phyloP scores from a whole-genome alignment of 2,113 vertebrate genomes.

The rabbit (Oryctolagus cuniculus) region mOryCun1.1 NC_091441.1:74717501-74718000 shows the following conservation, averaged over 20 bases:
- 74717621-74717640: slow-evolving; percentile 44
- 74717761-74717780: neutral
- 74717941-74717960: neutral
- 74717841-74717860: neutral
- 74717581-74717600: neutral
- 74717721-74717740: slow-evolving; percentile 42
- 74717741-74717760: slow-evolving; percentile 43
- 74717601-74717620: slow-evolving; percentile 31
- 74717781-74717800: neutral
- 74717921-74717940: neutral
- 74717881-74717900: neutral
- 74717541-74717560: slow-evolving; percentile 21
- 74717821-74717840: neutral
- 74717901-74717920: neutral
- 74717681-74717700: slow-evolving; percentile 63
- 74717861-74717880: neutral
- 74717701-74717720: slow-evolving; percentile 53
- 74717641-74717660: neutral
- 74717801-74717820: slow-evolving; percentile 43
- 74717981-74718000: neutral
- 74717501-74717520: neutral
- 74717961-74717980: neutral
- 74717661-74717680: slow-evolving; percentile 51
- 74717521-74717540: slow-evolving; percentile 40
- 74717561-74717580: neutral